Conservation (phyloP, 2,888 invertebrate species). For the Prosapia bicincta region DNA sequence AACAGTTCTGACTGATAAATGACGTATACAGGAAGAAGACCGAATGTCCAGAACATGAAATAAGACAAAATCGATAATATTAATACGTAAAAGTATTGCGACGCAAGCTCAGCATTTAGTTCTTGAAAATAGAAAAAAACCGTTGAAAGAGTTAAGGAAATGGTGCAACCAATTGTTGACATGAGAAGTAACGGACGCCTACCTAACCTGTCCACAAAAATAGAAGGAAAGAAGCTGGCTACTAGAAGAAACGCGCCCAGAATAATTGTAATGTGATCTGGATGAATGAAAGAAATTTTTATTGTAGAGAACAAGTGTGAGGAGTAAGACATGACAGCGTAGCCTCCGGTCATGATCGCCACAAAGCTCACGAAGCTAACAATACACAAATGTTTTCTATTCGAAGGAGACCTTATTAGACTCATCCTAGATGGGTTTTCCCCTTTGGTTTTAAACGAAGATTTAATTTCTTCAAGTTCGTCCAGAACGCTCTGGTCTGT, state of each 20-base stretch:
- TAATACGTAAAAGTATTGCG: constrained; percentile 40
- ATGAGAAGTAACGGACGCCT: constrained; percentile 20
- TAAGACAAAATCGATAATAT: constrained; percentile 55
- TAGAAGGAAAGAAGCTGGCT: constrained; percentile 12
- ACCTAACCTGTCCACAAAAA: constrained; percentile 16
- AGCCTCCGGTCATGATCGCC: constrained; percentile 25
- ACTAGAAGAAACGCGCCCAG: constrained; percentile 15
- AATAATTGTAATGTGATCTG: constrained; percentile 27
- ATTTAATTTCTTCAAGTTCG: constrained; percentile 25
- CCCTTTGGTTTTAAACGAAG: constrained; percentile 25
- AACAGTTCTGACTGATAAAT: constrained; percentile 62
- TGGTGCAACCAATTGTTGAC: constrained; percentile 28
- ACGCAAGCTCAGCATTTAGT: constrained; percentile 12
- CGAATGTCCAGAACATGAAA: constrained; percentile 55
- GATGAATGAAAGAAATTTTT: constrained; percentile 7
- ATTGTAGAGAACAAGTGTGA: constrained; percentile 32
- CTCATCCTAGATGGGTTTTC: constrained; percentile 19
- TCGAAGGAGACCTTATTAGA: constrained; percentile 15
- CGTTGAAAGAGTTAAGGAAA: constrained; percentile 16
- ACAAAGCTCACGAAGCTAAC: constrained; percentile 26
- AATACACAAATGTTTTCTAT: constrained; percentile 21
- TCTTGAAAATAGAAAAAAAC: constrained; percentile 30
- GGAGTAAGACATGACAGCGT: constrained; percentile 31
- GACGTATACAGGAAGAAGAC: constrained; percentile 55
- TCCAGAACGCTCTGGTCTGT: neutral